Base-by-base conservation (phyloP, 2,888 invertebrate genomes). In the Lasioglossum lativentre region DNA sequence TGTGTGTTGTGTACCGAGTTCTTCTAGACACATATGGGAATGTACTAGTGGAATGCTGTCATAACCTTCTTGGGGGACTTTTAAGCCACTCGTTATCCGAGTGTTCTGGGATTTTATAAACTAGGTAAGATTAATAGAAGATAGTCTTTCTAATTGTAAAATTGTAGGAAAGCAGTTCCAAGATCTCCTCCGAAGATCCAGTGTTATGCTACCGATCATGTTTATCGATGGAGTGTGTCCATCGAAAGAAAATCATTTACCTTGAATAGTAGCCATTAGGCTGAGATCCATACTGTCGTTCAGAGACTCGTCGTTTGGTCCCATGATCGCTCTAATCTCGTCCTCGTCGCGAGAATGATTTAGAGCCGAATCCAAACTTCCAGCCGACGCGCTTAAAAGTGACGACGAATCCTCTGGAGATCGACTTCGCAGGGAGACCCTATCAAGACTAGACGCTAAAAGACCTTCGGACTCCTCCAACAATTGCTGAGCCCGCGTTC, bases 341-440 rank as follows among this genome's bases (percentile, higher is more conserved):
- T 97, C 97, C 92, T 98, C 98, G 91, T 98, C 97, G 82, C 97
- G 96, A n/a, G 98, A 98, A 92, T 97, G 97, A 95, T 98, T 98
- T 91, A 98, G 95, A 95, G 98, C 97, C 0, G 98, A 98, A 95
- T 98, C 98, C 91, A 98, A 95, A 91, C 98, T 98, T 78, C 98
- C 98, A 80, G 97, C 97, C 91, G 97, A 97, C 89, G 96, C 96
- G 85, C 96, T 96, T 80, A 96, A 95, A 88, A 97, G 95, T 85
- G 97, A 97, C 92, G 96, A 96, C 85, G 97, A 97, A 95, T 97
- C 97, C 94, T 97, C 97, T 27, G 97, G 97, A 30, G 97, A 97
- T 91, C 97, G 97, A 68, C 98, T 98, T 91, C 98, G 96, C 86
- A 98, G 96, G 0, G 97, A 98, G 90, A 97, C 96, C 95, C 96